Evolutionary conservation across 2,888 invertebrate genomes (phyloP).

Genomic region (Keiferia lycopersicella): DNA sequence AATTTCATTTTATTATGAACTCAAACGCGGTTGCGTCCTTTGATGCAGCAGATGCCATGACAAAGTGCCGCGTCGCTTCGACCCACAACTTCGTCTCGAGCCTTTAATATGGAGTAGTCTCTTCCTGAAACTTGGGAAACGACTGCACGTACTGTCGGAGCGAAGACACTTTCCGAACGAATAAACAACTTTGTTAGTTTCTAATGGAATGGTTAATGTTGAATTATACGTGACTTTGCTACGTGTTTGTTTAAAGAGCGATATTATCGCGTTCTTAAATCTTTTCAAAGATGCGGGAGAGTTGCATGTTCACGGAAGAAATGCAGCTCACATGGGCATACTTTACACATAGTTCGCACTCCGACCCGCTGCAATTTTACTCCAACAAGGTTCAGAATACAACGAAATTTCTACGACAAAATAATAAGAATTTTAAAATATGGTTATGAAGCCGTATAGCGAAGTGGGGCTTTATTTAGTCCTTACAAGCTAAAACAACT

Average conservation of each 20-base stretch:
- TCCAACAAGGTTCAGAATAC: conserved; percentile 41
- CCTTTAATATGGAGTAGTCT: conserved; percentile 63
- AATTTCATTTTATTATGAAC: conserved; percentile 49
- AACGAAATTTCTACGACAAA: conserved; percentile 38
- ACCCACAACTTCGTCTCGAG: conserved; percentile 55
- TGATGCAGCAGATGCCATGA: conserved; percentile 57
- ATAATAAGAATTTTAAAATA: conserved; percentile 32
- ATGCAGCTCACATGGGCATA: conserved; percentile 51
- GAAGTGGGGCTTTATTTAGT: conserved; percentile 16
- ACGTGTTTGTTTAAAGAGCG: conserved; percentile 33
- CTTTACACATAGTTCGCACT: conserved; percentile 57
- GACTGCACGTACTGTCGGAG: conserved; percentile 51
- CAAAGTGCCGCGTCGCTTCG: conserved; percentile 54
- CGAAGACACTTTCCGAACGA: conserved; percentile 55
- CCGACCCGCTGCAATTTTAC: conserved; percentile 45
- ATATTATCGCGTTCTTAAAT: conserved; percentile 30
- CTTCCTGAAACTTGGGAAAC: conserved; percentile 56
- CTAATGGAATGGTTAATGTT: conserved; percentile 56
- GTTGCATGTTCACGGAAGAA: conserved; percentile 42
- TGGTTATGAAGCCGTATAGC: conserved; percentile 16
- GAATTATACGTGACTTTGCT: conserved; percentile 46
- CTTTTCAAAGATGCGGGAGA: conserved; percentile 27
- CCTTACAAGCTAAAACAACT: conserved; percentile 50
- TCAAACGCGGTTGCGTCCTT: conserved; percentile 47
- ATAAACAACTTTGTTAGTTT: conserved; percentile 60